Evolutionary conservation across 2,113 vertebrate species (phyloP).

Genomic region (Oreotrochilus melanogaster): DNA sequence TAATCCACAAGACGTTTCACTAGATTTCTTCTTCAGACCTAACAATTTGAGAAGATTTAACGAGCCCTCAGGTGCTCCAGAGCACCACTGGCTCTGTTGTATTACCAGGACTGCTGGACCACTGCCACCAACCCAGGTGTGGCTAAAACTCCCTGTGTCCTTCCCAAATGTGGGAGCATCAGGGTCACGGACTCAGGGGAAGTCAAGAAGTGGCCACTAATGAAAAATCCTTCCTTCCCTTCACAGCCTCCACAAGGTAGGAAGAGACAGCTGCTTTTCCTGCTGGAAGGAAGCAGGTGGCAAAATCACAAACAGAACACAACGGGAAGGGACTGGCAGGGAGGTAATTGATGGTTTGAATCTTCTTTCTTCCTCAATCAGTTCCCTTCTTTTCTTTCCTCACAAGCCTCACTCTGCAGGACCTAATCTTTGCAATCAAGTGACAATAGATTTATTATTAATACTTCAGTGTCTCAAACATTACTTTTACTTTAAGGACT

Average conservation of each 20-base stretch:
- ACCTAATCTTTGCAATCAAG: background rate
- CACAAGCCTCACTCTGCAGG: background rate
- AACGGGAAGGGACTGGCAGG: background rate
- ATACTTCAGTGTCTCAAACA: background rate
- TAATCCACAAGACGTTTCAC: background rate
- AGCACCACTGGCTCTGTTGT: background rate
- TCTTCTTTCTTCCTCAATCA: background rate
- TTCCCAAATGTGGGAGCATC: fast-evolving
- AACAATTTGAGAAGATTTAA: background rate
- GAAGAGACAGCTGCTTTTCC: fast-evolving
- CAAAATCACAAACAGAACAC: background rate
- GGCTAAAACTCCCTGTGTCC: fast-evolving
- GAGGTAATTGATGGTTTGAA: background rate
- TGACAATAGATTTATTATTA: background rate
- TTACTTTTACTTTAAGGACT: background rate
- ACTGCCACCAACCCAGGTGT: fast-evolving
- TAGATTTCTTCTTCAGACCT: background rate
- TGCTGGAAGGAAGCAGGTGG: background rate
- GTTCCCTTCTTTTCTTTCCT: background rate
- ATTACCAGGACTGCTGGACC: background rate
- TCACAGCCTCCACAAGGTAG: background rate
- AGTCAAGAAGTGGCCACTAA: fast-evolving
- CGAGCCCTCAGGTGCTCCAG: background rate
- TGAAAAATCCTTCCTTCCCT: background rate
- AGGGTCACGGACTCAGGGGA: background rate